phyloP scores from a whole-genome alignment of 2,888 invertebrate species.

The Ophioninae sp. region DNA sequence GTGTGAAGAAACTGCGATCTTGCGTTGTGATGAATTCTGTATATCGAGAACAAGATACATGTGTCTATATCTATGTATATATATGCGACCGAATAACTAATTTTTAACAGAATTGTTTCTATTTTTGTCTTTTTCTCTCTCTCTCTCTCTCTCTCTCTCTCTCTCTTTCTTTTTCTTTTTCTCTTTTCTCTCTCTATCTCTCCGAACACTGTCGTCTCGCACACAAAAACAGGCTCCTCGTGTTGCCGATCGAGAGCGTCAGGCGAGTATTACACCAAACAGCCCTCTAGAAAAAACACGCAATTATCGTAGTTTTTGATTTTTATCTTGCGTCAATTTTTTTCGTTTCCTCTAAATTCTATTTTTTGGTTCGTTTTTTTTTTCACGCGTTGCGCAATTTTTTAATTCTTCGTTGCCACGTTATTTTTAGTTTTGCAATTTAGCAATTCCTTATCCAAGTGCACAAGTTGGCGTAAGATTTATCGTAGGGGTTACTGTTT shows the following conservation, averaged over 20 bases:
- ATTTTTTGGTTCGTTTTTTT: slow-evolving; percentile 11
- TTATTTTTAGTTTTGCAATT: background rate
- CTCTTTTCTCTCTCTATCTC: too few relatives aligned
- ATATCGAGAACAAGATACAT: background rate
- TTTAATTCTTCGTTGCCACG: slow-evolving; percentile 13
- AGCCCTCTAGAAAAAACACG: slow-evolving; percentile 56
- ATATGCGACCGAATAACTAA: slow-evolving; percentile 33
- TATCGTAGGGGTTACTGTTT: slow-evolving; percentile 5
- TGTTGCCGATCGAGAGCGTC: slow-evolving; percentile 77
- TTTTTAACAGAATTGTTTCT: slow-evolving; percentile 69
- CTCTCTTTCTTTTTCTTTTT: too few relatives aligned
- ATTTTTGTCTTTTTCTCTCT: slow-evolving; percentile 49
- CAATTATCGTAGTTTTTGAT: slow-evolving; percentile 42
- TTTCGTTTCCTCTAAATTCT: background rate
- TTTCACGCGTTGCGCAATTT: slow-evolving; percentile 19
- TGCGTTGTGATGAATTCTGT: too few relatives aligned
- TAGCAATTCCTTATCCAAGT: background rate
- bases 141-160: slow-evolving; percentile 68
- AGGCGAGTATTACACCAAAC: slow-evolving; percentile 78
- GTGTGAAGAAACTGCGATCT: too few relatives aligned
- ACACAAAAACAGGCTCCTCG: slow-evolving; percentile 76
- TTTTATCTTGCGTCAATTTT: slow-evolving; percentile 26
- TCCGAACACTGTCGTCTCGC: slow-evolving; percentile 72
- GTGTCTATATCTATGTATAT: background rate
- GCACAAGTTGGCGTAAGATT: background rate